Base-by-base conservation (phyloP, 2,113 vertebrate genomes). In the Oreotrochilus melanogaster region DNA sequence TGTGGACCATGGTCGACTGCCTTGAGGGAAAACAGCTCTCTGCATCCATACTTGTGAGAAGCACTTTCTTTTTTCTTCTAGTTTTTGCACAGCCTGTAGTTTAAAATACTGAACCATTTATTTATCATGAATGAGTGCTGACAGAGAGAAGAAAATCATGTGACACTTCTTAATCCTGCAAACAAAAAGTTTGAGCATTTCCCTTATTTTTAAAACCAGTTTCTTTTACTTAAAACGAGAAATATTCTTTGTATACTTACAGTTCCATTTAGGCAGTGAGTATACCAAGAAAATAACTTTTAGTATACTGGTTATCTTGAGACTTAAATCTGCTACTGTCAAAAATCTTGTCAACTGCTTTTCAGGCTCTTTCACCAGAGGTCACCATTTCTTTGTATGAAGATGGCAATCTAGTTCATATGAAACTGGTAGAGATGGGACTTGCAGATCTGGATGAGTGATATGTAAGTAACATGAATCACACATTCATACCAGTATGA, bases 351-450 rank as follows among this genome's bases (percentile, higher is more conserved):
- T 78, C 5, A 70, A 47, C n/a, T 82, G 30, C 4, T 85, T 97
- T 97, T 65, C 95, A 99, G 99, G 92, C 97, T 47, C 65, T 82
- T 7, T 96, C 98, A 67, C 98, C 99, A 45, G 98, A 99, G 78
- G 87, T 98, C 57, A 98, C 93, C 4, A 97, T 99, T 92, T 97
- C 94, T 43, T 97, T 99, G 83, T 99, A 98, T 92, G 97, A 98
- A 57, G 97, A 98, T 2, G 89, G 97, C 22, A 95, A 89, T 27
- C 93, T 98, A 21, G 95, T 99, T 67, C 98, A 99, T 42, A 96
- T 97, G 94, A 97, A 98, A 47, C 97, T 99, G 88, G 89, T 99
- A 92, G 97, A 96, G 94, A 97, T 97, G 81, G 99, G 99, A 66
- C 98, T 99, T 37, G 99, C 99, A 11, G 98, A 98, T 37, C 86